Percentiles rank a stretch among this genome's conserved stretches.
phyloP scores from a whole-genome alignment of 2,888 invertebrate genomes.

The Leptopterna dolabrata region DNA sequence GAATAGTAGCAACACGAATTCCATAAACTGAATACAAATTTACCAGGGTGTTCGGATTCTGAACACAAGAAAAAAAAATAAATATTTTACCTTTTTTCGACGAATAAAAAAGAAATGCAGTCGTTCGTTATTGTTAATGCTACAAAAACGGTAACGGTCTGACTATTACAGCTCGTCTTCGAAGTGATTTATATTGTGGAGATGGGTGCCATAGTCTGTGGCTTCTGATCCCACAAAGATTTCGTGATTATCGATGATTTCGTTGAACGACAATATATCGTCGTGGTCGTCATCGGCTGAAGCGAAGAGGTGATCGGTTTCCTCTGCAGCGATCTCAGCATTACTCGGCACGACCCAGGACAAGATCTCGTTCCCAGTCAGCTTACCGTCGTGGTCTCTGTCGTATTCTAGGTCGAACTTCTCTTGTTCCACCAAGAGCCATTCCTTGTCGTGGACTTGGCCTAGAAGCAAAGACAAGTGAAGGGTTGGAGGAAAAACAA shows the following conservation, averaged over 20 bases:
- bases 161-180: constrained; percentile 78
- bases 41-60: not conserved
- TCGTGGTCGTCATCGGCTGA: constrained; percentile 89
- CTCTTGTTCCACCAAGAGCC: constrained; percentile 79
- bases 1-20: not conserved
- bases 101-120: not conserved
- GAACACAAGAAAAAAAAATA: not conserved
- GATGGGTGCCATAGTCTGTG: constrained; percentile 87
- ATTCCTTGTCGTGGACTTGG: constrained; percentile 75
- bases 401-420: constrained; percentile 91
- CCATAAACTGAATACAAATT: not conserved
- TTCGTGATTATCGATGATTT: constrained; percentile 86
- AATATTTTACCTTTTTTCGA: not conserved
- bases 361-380: constrained; percentile 82
- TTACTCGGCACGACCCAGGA: constrained; percentile 93
- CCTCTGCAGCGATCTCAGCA: constrained; percentile 88
- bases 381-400: constrained; percentile 81
- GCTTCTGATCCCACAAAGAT: constrained; percentile 94
- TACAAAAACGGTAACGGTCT: not conserved
- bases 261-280: constrained; percentile 80
- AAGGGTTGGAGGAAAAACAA: no score
- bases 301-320: constrained; percentile 89
- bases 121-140: not conserved
- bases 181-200: constrained; percentile 82
- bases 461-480: constrained; percentile 69